Percentiles rank a stretch among this genome's conserved stretches.
Evolutionary conservation across 1,140 invertebrate species (phyloP).

Genomic region (Sycobia sp.): DNA sequence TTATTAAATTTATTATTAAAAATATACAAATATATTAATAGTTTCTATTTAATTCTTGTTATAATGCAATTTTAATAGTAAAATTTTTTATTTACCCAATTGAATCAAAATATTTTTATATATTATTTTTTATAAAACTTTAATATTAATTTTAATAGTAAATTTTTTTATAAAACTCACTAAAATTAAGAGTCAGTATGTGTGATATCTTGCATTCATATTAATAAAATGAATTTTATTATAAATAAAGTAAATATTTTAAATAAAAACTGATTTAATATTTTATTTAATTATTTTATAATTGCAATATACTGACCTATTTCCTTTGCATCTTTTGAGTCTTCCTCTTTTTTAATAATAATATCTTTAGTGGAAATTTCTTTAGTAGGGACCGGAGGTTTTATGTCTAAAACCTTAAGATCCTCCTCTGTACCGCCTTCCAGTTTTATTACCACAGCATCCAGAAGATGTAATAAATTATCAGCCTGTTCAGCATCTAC

Average conservation of each 20-base stretch:
- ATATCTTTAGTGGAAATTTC: constrained; percentile 45
- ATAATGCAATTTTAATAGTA: not conserved
- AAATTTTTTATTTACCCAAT: not conserved
- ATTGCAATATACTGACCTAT: not conserved
- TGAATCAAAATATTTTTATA: not conserved
- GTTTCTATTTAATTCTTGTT: no score
- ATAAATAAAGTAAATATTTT: no score
- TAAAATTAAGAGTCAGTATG: no score
- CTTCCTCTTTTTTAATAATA: constrained; percentile 54
- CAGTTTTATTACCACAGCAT: constrained; percentile 95
- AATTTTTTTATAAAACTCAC: no score
- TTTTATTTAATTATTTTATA: no score
- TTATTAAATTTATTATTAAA: no score
- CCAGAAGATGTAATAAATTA: constrained; percentile 84
- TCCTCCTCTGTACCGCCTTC: constrained; percentile 97
- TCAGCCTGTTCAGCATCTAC: constrained; percentile 90
- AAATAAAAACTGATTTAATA: no score
- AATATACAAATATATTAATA: no score
- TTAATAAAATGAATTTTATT: no score
- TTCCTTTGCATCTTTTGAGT: constrained; percentile 51
- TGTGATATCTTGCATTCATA: no score
- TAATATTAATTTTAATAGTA: no score
- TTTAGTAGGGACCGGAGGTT: constrained; percentile 53
- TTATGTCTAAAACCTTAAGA: constrained; percentile 79
- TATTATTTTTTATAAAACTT: not conserved